Evolutionary conservation across 2,888 invertebrate species (phyloP), one percentile per base, ranked within the genome.

Genomic region (Tubiluchus corallicola): DNA sequence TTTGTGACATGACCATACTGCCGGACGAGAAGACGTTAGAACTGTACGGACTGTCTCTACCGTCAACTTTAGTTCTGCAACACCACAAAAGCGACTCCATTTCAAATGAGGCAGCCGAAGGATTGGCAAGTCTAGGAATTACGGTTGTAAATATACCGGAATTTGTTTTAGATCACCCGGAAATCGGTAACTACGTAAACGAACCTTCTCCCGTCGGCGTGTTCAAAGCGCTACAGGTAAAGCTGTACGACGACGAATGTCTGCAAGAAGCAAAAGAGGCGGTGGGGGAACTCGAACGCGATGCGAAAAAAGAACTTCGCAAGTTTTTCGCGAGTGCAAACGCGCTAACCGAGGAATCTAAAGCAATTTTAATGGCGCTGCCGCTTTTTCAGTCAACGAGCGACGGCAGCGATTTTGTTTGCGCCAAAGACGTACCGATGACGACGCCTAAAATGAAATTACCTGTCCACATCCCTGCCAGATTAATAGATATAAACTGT

Each of bases 1-100:
- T 53, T 29, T 20, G 38, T 4, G 50, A 47, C 18, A 46, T 53
- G n/a, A 51, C 52, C 3, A 42, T 53, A 17, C 41, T 53, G 3
- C 50, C 38, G 9, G 29, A 29, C 29, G 29, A 9, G 9, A 9
- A 9, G 29, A 9, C 9, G 9, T n/a, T 29, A n/a, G 29, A 29
- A n/a, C 5, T n/a, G 29, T 29, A 9, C 29, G n/a, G 29, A 9
- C 29, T 29, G 9, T 29, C 29, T 29, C 29, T 29, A 9, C 29
- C 29, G 29, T 29, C 29, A n/a, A n/a, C 29, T n/a, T 9, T 29
- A 9, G n/a, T 29, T 29, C 29, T 29, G n/a, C 29, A n/a, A 29
- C 29, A 29, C 9, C 5, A 9, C 9, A 9, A 29, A 9, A 29
- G 29, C 29, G 29, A 29, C 29, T 9, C 29, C 9, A 29, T 29